A percentile compares a stretch with the other conserved stretches of the same genome.
Conservation (phyloP, 2,888 invertebrate species). For the Macrophya alboannulata region DNA sequence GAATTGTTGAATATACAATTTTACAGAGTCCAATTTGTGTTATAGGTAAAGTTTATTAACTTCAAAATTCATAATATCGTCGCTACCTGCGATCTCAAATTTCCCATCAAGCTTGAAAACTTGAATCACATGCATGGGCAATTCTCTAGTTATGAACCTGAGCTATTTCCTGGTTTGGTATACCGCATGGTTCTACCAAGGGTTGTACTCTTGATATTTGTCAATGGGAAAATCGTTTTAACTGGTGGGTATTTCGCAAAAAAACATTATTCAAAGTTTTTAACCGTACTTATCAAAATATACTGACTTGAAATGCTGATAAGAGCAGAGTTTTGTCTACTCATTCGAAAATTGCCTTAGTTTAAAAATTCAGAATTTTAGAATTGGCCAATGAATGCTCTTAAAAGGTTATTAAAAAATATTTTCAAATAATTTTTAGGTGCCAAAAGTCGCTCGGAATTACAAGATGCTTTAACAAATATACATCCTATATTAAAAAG, state of each 20-base stretch:
- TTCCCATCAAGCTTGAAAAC: slow-evolving; percentile 89
- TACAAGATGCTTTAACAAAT: slow-evolving; percentile 95
- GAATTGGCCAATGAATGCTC: not conserved
- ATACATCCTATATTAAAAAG: slow-evolving; percentile 97
- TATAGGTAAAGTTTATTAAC: slow-evolving; percentile 89
- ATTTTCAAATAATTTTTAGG: slow-evolving; percentile 82
- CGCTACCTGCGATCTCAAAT: slow-evolving; percentile 88
- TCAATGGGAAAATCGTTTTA: slow-evolving; percentile 99
- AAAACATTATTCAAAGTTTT: slow-evolving; percentile 40
- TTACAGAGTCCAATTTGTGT: slow-evolving; percentile 59
- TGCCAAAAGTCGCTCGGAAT: slow-evolving; percentile 95
- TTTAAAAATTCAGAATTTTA: not conserved
- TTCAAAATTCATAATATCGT: slow-evolving; percentile 89
- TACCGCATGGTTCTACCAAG: slow-evolving; percentile 98
- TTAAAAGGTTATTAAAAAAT: not conserved
- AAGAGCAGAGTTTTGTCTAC: not conserved
- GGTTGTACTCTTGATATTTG: slow-evolving; percentile 98
- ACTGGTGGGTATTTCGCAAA: slow-evolving; percentile 82
- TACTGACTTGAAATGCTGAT: not conserved
- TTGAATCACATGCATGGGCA: slow-evolving; percentile 88
- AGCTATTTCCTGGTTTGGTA: slow-evolving; percentile 98
- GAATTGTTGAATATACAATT: slow-evolving; percentile 58
- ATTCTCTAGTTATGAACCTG: slow-evolving; percentile 97
- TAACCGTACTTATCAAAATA: not conserved
- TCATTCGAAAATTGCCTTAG: not conserved